Conservation (phyloP, 2,797 vertebrate species). For the Erithacus rubecula region DNA sequence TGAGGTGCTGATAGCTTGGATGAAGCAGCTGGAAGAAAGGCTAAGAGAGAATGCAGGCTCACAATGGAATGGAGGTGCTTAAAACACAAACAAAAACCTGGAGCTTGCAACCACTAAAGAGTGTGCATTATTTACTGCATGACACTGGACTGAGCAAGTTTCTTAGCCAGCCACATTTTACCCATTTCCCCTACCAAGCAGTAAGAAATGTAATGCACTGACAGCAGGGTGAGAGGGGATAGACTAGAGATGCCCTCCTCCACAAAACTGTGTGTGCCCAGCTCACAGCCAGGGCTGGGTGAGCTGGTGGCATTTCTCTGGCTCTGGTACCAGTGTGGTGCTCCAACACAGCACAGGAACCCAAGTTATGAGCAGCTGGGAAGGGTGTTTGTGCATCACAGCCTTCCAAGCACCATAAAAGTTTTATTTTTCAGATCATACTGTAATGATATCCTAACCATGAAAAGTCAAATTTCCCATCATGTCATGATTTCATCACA, state of each 20-base stretch:
- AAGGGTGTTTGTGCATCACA: background rate
- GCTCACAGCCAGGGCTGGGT: background rate
- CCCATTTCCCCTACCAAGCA: background rate
- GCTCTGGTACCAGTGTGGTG: background rate
- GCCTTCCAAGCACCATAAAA: background rate
- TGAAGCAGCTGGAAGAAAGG: background rate
- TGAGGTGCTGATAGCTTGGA: background rate
- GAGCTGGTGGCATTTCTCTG: background rate
- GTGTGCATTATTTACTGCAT: background rate
- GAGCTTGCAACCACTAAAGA: background rate
- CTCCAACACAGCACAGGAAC: background rate
- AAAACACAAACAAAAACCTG: background rate
- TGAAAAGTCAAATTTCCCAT: background rate
- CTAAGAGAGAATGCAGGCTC: background rate
- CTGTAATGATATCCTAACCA: background rate
- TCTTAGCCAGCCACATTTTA: background rate
- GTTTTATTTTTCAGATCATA: background rate
- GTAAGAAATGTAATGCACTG: background rate
- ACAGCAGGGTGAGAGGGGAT: background rate
- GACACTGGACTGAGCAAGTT: background rate
- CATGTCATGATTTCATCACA: background rate
- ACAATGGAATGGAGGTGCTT: background rate
- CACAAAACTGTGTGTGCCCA: fast-evolving
- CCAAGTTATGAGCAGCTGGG: background rate
- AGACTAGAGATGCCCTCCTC: background rate